Conservation (phyloP, 2,888 invertebrate genomes). For the Latrodectus hesperus region DNA sequence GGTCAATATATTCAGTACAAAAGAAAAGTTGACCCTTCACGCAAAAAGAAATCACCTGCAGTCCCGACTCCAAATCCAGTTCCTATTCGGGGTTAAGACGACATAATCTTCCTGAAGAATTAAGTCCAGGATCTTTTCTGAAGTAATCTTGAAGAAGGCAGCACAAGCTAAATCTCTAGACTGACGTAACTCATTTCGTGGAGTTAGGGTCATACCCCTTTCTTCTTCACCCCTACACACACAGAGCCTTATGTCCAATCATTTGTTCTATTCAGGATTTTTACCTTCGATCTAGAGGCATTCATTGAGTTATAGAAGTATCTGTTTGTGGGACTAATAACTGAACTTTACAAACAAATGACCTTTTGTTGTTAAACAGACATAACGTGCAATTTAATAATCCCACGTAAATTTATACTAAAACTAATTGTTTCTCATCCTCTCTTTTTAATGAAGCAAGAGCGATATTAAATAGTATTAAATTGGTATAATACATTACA, state of each 20-base stretch:
- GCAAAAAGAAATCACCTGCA: slow-evolving; percentile 20
- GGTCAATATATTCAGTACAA: no score
- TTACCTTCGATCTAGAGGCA: slow-evolving; percentile 4
- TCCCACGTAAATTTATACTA: no score
- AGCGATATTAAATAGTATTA: no score
- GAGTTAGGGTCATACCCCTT: slow-evolving; percentile 5
- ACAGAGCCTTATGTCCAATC: slow-evolving; percentile 17
- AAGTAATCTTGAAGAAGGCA: slow-evolving; percentile 9
- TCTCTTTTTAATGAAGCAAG: no score
- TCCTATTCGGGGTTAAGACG: slow-evolving; percentile 55
- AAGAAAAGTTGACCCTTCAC: slow-evolving; percentile 5
- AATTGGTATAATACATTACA: no score
- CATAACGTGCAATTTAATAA: no score
- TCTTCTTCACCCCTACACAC: not conserved
- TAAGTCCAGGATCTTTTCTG: slow-evolving; percentile 28
- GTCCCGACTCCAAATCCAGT: slow-evolving; percentile 44
- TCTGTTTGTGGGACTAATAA: not conserved
- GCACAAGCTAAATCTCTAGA: slow-evolving; percentile 5
- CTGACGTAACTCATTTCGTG: slow-evolving; percentile 25
- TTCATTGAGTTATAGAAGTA: not conserved
- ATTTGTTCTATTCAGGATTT: slow-evolving; percentile 7
- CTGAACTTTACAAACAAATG: no score
- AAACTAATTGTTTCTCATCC: no score
- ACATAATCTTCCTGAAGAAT: slow-evolving; percentile 43
- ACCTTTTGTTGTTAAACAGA: no score